Evolutionary conservation across 2,888 invertebrate species (phyloP), one percentile per base, ranked within the genome.

Genomic region (Papilio elwesi): DNA sequence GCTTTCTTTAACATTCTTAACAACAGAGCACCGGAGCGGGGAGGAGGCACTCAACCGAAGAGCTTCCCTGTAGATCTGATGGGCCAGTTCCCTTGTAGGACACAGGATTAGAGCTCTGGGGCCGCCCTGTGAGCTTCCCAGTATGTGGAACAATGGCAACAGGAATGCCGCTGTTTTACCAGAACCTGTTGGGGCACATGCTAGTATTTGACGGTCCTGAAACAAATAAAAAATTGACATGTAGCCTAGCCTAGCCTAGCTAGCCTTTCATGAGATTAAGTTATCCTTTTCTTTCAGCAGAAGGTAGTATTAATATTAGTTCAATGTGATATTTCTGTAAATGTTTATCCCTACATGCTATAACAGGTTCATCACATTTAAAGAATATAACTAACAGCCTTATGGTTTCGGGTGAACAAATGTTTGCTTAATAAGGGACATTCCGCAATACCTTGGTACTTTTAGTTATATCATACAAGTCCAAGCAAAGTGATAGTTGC

Each of bases 161-260:
- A 99, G 94, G 90, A 99, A 99, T 0, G 99, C 98, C 0, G 98
- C 97, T 0, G 99, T 99, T 92, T 99, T 99, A 10, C 99, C 99
- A 0, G 98, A 99, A 1, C 99, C 99, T 0, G 99, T 99, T 0
- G 99, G 99, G 0, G 99, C 99, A 87, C 98, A 98, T 0, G 98
- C 98, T 81, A 99, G 94, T 49, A 99, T 90, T 85, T 98, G 97
- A 67, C 98, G 95, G 57, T 95, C 95, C 95, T 97, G 80, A 59
- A 59, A 59, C 8, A 26, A 53, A 6, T n/a, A 10, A 2, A 57
- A 13, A 15, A 12, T 38, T 36, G 43, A 1, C n/a, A 38, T 52
- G 8, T 16, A 38, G 38, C 1, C 8, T 16, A 43, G 15, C 53
- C 8, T 16, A 11, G 6, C 12, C 7, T 43, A n/a, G n/a, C n/a